Conservation (phyloP, 1,140 invertebrate species). For the Oryzaephilus surinamensis region DNA sequence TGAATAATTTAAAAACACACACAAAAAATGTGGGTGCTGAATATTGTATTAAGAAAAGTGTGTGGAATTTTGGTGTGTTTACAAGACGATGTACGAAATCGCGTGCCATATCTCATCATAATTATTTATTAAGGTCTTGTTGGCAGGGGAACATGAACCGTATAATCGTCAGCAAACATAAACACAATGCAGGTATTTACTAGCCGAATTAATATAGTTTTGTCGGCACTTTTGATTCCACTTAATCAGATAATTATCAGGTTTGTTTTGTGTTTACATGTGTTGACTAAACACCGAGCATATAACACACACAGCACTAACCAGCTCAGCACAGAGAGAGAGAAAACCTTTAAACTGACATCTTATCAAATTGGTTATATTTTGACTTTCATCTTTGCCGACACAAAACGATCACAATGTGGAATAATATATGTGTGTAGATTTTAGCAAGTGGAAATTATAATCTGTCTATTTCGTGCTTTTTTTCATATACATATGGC, state of each 20-base stretch:
- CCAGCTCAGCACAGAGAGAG: too few relatives aligned
- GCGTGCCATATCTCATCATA: conserved; percentile 17
- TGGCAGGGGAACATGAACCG: conserved; percentile 14
- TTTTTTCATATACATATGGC: too few relatives aligned
- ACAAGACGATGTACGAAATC: conserved; percentile 7
- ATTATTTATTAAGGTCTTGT: conserved; percentile 17
- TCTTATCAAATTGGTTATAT: conserved; percentile 21
- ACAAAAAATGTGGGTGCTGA: too few relatives aligned
- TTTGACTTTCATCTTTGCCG: conserved; percentile 19
- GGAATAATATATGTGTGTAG: too few relatives aligned
- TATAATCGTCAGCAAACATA: conserved; percentile 18
- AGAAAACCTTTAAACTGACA: too few relatives aligned
- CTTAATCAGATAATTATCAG: conserved; percentile 30
- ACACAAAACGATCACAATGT: too few relatives aligned
- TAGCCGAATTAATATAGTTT: conserved; percentile 21
- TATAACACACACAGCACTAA: conserved; percentile 18
- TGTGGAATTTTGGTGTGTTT: not conserved
- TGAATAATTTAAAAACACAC: too few relatives aligned
- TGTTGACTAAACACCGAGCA: conserved; percentile 23
- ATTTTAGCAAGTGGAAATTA: too few relatives aligned
- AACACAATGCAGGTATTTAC: conserved; percentile 27
- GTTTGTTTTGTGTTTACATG: conserved; percentile 24
- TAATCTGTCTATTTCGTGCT: too few relatives aligned
- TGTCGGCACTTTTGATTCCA: conserved; percentile 26
- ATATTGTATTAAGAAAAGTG: too few relatives aligned